phyloP scores from a whole-genome alignment of 2,888 invertebrate genomes.

The Proisotoma minuta region DNA sequence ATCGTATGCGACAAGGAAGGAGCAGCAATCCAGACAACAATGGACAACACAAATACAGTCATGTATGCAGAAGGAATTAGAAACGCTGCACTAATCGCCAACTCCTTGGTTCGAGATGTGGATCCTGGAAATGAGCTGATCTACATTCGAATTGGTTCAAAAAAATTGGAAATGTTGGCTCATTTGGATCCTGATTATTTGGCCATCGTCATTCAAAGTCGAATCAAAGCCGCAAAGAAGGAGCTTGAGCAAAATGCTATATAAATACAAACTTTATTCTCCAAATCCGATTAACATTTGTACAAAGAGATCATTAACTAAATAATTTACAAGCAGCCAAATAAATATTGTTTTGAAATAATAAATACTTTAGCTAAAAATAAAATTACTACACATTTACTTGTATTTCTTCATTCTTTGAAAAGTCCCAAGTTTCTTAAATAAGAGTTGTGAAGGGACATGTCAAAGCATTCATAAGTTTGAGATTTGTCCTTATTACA shows the following conservation, averaged over 20 bases:
- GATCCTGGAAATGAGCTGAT: constrained; percentile 30
- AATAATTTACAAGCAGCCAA: not conserved
- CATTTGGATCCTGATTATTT: constrained; percentile 26
- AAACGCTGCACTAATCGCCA: constrained; percentile 22
- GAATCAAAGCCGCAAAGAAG: constrained; percentile 13
- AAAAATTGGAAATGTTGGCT: constrained; percentile 36
- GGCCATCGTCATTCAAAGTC: constrained; percentile 22
- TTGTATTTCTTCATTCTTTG: not conserved
- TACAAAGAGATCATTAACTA: not conserved
- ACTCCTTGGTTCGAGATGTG: constrained; percentile 35
- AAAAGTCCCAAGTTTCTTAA: not conserved
- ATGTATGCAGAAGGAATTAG: constrained; percentile 36
- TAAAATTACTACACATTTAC: not conserved
- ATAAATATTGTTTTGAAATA: not conserved
- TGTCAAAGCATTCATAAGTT: constrained; percentile 30
- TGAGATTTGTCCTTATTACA: constrained; percentile 27
- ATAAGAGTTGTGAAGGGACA: not conserved
- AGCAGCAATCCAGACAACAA: constrained; percentile 32
- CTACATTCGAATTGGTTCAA: constrained; percentile 31
- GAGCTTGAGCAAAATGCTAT: not conserved
- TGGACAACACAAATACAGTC: constrained; percentile 39
- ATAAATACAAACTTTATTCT: too few relatives aligned
- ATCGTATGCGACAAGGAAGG: constrained; percentile 38
- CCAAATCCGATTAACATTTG: too few relatives aligned
- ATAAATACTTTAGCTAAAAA: not conserved